These are phyloP conservation scores for Wasmannia auropunctata DNA, from an alignment of 1,140 invertebrate species.

Conservation along the genomic window DNA sequence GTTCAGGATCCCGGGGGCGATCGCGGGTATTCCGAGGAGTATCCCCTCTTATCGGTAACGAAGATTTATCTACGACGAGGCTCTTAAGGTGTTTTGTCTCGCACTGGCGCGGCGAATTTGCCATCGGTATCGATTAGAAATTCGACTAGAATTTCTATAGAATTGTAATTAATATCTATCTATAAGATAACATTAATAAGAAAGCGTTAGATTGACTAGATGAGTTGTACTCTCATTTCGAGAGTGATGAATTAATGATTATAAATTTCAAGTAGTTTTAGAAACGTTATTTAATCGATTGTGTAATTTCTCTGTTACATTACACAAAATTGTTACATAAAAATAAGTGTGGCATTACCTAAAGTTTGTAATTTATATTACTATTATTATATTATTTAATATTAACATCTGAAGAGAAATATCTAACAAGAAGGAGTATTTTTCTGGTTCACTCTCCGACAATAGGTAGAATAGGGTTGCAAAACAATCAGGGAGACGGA, in stretches of 20 bases:
- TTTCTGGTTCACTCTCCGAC: not conserved
- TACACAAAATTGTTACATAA: not conserved
- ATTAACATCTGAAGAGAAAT: not conserved
- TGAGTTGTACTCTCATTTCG: too few relatives aligned
- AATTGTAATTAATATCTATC: too few relatives aligned
- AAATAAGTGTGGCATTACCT: not conserved
- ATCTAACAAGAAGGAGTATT: not conserved
- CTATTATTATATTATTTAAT: not conserved
- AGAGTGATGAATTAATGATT: too few relatives aligned
- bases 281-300: too few relatives aligned
- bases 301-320: not conserved
- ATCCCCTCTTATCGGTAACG: constrained; percentile 27
- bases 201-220: too few relatives aligned
- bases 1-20: constrained; percentile 13
- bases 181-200: too few relatives aligned
- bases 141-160: too few relatives aligned
- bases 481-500: not conserved
- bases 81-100: constrained; percentile 28
- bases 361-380: not conserved
- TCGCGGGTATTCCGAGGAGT: not conserved
- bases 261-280: too few relatives aligned
- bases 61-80: constrained; percentile 45
- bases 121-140: not conserved
- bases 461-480: not conserved
- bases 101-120: not conserved